A percentile compares a stretch with the other conserved stretches of the same genome.
Conservation (phyloP, 2,113 vertebrate species). For the Bos javanicus region DNA sequence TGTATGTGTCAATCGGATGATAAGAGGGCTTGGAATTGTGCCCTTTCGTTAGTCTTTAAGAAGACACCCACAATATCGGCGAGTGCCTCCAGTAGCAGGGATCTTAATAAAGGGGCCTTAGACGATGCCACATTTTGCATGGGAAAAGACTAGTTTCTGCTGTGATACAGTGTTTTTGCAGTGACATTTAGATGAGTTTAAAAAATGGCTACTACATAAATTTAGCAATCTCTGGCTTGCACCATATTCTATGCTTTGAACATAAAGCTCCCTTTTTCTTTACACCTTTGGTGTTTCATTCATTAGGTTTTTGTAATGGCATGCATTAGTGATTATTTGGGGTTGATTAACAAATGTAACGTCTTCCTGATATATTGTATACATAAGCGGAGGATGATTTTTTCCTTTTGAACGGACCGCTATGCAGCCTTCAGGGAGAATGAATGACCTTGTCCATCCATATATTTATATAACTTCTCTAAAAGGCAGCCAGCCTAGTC, state of each 20-base stretch:
- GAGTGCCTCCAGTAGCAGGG: not conserved
- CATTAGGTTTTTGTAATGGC: not conserved
- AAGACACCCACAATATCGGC: not conserved
- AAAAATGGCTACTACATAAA: constrained; percentile 2
- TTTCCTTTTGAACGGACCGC: not conserved
- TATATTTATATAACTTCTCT: not conserved
- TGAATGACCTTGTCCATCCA: not conserved
- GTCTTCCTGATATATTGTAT: not conserved
- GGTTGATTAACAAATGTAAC: not conserved
- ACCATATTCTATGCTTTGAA: not conserved
- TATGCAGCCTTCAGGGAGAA: not conserved
- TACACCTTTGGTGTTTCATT: not conserved
- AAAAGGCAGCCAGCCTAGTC: not conserved
- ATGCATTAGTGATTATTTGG: not conserved
- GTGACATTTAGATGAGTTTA: constrained; percentile 37
- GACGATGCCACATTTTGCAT: not conserved
- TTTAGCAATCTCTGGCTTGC: constrained; percentile 15
- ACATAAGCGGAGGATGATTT: not conserved
- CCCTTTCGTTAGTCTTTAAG: constrained; percentile 29
- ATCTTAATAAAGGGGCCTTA: not conserved
- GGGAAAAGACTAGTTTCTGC: constrained; percentile 15
- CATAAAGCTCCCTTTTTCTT: not conserved
- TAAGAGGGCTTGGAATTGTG: not conserved
- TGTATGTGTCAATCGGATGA: not conserved
- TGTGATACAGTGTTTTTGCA: not conserved